Conservation (phyloP, 2,888 invertebrate genomes). For the Plusia festucae region DNA sequence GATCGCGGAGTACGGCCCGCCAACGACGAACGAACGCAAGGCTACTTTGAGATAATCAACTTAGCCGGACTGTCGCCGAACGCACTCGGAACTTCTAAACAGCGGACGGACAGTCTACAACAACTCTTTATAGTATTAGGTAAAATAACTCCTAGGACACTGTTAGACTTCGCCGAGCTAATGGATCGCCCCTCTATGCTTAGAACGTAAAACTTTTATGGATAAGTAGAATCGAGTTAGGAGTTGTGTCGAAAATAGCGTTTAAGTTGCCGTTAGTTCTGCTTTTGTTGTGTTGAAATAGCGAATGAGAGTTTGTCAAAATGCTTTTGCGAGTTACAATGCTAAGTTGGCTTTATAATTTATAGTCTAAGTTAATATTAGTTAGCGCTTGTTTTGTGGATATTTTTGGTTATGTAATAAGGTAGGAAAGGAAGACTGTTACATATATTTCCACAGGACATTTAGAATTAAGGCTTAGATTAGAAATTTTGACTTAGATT, state of each 20-base stretch:
- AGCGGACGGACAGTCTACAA: conserved; percentile 70
- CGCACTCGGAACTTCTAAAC: conserved; percentile 80
- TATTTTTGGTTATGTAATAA: neutral
- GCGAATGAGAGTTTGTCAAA: conserved; percentile 61
- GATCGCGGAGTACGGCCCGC: conserved; percentile 70
- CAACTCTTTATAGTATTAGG: conserved; percentile 87
- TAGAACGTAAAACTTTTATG: conserved; percentile 83
- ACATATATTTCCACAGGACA: neutral
- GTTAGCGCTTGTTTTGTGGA: neutral
- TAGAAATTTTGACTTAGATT: too few species aligned
- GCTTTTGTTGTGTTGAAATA: conserved; percentile 69
- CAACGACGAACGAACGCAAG: conserved; percentile 69
- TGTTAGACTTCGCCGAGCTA: conserved; percentile 81
- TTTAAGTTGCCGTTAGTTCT: conserved; percentile 72
- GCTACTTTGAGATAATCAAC: conserved; percentile 78
- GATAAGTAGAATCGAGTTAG: conserved; percentile 84
- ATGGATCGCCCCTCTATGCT: conserved; percentile 84
- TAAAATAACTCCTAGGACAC: conserved; percentile 81
- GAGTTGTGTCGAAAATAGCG: conserved; percentile 79
- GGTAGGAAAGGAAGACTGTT: neutral
- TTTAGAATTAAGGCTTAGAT: too few species aligned
- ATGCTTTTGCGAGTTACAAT: conserved; percentile 47
- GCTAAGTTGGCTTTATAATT: conserved; percentile 39
- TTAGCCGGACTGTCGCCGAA: conserved; percentile 71
- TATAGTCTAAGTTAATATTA: conserved; percentile 15